These are phyloP conservation scores for Chaetodon auriga DNA, from an alignment of 2,113 vertebrate species.

Conservation along the genomic window DNA sequence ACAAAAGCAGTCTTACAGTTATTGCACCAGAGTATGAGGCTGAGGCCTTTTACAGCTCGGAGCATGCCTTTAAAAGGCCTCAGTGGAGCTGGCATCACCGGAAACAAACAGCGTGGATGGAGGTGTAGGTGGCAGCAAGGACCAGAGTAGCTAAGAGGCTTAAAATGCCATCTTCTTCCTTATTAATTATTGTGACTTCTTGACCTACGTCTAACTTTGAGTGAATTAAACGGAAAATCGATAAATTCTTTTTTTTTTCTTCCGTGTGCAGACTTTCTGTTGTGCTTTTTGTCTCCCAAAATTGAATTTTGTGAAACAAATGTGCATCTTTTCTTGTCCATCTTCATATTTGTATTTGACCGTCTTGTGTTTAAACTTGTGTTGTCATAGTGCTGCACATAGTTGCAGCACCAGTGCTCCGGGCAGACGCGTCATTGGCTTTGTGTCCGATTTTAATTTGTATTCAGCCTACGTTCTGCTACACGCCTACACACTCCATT, in stretches of 20 bases:
- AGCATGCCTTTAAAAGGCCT: background rate
- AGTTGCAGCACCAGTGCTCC: conserved; percentile 6
- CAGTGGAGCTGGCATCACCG: background rate
- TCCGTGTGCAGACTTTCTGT: background rate
- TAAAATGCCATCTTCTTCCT: background rate
- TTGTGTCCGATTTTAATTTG: conserved; percentile 27
- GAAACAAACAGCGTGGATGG: conserved; percentile 14
- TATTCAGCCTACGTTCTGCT: conserved; percentile 44
- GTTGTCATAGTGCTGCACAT: background rate
- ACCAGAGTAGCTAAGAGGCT: conserved; percentile 4
- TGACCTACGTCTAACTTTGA: background rate
- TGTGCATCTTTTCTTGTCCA: background rate
- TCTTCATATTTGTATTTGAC: background rate
- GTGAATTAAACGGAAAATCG: background rate
- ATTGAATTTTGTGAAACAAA: background rate
- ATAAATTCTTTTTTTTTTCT: background rate
- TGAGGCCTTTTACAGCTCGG: background rate
- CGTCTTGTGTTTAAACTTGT: background rate
- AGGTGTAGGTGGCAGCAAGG: background rate
- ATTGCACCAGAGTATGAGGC: background rate
- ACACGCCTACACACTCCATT: conserved; percentile 38
- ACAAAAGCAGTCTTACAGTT: background rate
- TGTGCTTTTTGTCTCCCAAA: background rate
- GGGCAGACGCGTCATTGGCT: conserved; percentile 9
- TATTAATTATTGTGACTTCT: background rate